Conservation (phyloP, 2,113 vertebrate species). For the Anser cygnoides region DNA sequence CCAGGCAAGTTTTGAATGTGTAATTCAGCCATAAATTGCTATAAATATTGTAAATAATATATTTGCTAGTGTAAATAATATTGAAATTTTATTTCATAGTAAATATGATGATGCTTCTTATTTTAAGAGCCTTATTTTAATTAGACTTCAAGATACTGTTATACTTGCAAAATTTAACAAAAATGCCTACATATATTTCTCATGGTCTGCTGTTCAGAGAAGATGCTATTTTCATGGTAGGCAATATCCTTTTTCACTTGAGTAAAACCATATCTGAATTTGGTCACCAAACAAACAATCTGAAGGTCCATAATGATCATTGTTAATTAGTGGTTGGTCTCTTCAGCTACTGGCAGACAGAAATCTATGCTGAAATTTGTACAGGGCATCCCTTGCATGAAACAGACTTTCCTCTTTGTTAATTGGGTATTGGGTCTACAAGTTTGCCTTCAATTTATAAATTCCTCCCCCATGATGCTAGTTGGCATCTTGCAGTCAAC, state of each 20-base stretch:
- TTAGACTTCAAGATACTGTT: background rate
- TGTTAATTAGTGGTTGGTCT: background rate
- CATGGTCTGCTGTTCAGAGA: background rate
- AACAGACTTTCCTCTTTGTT: background rate
- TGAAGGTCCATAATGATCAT: background rate
- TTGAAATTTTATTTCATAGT: background rate
- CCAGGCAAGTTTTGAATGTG: background rate
- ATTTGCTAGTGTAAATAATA: background rate
- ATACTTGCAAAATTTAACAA: background rate
- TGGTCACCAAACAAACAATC: background rate
- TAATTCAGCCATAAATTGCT: background rate
- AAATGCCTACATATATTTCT: background rate
- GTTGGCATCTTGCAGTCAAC: background rate
- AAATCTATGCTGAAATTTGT: background rate
- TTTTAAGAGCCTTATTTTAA: background rate
- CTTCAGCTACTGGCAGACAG: background rate
- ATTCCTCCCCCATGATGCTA: background rate
- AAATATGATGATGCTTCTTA: background rate
- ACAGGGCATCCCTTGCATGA: accelerated
- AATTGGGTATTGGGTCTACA: background rate
- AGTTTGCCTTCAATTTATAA: background rate
- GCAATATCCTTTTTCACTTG: background rate
- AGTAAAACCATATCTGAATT: background rate
- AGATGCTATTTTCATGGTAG: background rate
- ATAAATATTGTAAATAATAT: background rate